Percentiles rank a stretch among this genome's conserved stretches.
phyloP scores from a whole-genome alignment of 1,140 invertebrate genomes.

The Meloidogyne floridensis region DNA sequence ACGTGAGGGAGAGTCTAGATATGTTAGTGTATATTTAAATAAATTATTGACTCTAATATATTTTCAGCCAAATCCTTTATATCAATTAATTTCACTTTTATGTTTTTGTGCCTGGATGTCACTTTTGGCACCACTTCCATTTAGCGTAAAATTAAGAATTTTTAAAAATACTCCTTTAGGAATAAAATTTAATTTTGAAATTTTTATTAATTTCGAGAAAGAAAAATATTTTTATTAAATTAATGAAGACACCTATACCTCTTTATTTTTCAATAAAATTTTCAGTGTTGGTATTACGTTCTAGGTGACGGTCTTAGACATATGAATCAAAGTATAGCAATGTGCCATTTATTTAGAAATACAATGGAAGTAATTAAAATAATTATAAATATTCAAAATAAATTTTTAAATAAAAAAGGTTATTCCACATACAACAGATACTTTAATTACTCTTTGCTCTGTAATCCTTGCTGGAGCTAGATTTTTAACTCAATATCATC shows the following conservation, averaged over 20 bases:
- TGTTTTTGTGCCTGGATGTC: constrained; percentile 62
- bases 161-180: not conserved
- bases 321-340: constrained; percentile 59
- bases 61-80: constrained; percentile 62
- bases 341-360: constrained; percentile 63
- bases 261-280: constrained; percentile 22
- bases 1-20: constrained; percentile 60
- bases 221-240: too few species aligned
- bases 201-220: too few species aligned
- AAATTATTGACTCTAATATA: not conserved
- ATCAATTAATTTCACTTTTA: constrained; percentile 65
- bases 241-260: not conserved
- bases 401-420: constrained; percentile 49
- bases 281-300: constrained; percentile 30
- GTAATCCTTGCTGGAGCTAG: constrained; percentile 58
- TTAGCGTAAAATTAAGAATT: constrained; percentile 53
- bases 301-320: constrained; percentile 43
- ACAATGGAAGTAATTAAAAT: constrained; percentile 35
- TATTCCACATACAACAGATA: constrained; percentile 59
- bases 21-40: constrained; percentile 45
- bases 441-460: constrained; percentile 63
- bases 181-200: constrained; percentile 23
- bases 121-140: constrained; percentile 60
- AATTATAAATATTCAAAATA: not conserved
- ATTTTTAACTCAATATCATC: constrained; percentile 64